phyloP scores from a whole-genome alignment of 1,140 invertebrate species.

The Monomorium pharaonis region DNA sequence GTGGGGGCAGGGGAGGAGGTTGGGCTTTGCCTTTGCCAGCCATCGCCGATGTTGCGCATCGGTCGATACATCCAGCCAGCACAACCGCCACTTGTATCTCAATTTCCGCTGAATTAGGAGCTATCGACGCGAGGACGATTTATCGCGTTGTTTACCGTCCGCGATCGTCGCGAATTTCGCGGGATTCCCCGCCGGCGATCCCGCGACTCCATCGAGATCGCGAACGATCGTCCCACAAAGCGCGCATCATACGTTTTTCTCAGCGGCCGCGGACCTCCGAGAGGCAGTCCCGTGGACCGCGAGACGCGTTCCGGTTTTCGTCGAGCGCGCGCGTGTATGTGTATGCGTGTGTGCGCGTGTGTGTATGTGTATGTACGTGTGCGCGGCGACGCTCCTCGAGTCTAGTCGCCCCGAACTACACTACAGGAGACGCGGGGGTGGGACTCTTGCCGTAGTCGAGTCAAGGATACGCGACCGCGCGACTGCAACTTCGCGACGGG shows the following conservation, averaged over 20 bases:
- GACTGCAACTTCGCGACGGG: constrained; percentile 28
- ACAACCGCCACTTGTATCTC: constrained; percentile 59
- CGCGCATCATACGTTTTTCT: too few species aligned
- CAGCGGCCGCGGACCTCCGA: too few species aligned
- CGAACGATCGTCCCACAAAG: neutral
- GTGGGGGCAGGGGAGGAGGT: neutral
- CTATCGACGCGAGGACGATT: constrained; percentile 55
- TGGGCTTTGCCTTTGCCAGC: constrained; percentile 49
- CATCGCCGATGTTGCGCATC: constrained; percentile 36
- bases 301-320: neutral
- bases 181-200: neutral
- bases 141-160: constrained; percentile 54
- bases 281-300: neutral
- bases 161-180: constrained; percentile 31
- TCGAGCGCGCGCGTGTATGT: neutral
- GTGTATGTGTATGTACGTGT: too few species aligned
- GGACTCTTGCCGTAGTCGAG: constrained; percentile 42
- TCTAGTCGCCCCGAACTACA: neutral
- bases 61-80: constrained; percentile 54
- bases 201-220: neutral
- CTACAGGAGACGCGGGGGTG: too few species aligned
- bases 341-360: too few species aligned
- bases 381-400: too few species aligned
- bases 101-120: constrained; percentile 59
- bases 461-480: constrained; percentile 50